phyloP scores from a whole-genome alignment of 2,113 vertebrate genomes.

The Hypanus sabinus region DNA sequence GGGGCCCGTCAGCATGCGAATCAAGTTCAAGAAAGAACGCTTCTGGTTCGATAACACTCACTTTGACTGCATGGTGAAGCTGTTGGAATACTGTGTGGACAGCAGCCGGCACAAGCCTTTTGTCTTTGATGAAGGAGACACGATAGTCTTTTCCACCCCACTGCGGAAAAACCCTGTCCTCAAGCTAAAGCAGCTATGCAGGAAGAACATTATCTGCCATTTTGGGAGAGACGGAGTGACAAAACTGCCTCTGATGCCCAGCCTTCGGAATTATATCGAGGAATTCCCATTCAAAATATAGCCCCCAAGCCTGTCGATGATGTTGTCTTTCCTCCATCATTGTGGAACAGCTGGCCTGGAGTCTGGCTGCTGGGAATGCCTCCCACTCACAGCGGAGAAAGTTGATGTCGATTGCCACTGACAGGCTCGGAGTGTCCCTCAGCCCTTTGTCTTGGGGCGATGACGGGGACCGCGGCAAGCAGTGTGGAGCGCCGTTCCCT shows the following conservation, averaged over 20 bases:
- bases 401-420: background rate
- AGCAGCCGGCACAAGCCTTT: constrained; percentile 46
- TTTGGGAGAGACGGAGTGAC: fast-evolving
- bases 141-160: constrained; percentile 51
- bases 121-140: constrained; percentile 45
- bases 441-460: background rate
- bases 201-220: background rate
- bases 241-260: constrained; percentile 33
- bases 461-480: background rate
- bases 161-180: constrained; percentile 50
- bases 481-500: too few relatives aligned
- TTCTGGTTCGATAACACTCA: constrained; percentile 51
- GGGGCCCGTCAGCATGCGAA: constrained; percentile 49
- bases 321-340: background rate
- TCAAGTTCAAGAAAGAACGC: constrained; percentile 52
- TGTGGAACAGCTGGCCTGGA: background rate
- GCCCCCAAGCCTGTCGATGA: background rate
- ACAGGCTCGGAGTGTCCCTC: background rate
- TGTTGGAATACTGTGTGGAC: constrained; percentile 51
- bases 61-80: constrained; percentile 45
- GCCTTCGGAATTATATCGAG: constrained; percentile 39
- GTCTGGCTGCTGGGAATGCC: too few relatives aligned
- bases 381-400: background rate
- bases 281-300: constrained; percentile 43
- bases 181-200: constrained; percentile 48